Percentiles rank a stretch among this genome's conserved stretches.
Conservation (phyloP, 2,888 invertebrate species). For the Lasioglossum leucozonium region DNA sequence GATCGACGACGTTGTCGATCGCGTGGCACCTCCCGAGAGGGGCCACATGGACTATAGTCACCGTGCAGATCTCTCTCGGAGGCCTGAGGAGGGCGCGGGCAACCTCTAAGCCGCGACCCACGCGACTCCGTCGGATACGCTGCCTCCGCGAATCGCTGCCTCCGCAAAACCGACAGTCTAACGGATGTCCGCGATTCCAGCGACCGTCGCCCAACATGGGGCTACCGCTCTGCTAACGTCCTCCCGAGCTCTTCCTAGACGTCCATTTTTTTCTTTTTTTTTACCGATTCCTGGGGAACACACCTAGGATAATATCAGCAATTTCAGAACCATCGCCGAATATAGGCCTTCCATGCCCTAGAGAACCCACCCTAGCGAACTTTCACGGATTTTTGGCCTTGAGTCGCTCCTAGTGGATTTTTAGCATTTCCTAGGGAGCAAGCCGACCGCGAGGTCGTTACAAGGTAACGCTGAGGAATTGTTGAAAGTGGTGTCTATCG, state of each 20-base stretch:
- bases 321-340: neutral
- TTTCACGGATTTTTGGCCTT: neutral
- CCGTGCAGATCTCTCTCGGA: neutral
- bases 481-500: neutral
- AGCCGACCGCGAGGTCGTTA: neutral
- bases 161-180: slow-evolving; percentile 62
- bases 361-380: neutral
- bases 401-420: no score
- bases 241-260: neutral
- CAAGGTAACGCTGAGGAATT: neutral
- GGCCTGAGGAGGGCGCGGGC: neutral
- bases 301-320: neutral
- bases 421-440: neutral
- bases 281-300: no score
- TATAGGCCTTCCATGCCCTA: no score
- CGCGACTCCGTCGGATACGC: slow-evolving; percentile 62
- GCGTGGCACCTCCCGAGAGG: slow-evolving; percentile 69
- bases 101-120: slow-evolving; percentile 74
- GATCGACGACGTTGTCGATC: slow-evolving; percentile 72
- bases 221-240: neutral
- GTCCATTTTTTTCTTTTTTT: no score
- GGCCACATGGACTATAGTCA: neutral
- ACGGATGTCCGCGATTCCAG: slow-evolving; percentile 63
- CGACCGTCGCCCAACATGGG: neutral
- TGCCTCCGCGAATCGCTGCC: slow-evolving; percentile 65